Base-by-base conservation (phyloP, 2,113 vertebrate genomes). In the Trematomus loennbergii region DNA sequence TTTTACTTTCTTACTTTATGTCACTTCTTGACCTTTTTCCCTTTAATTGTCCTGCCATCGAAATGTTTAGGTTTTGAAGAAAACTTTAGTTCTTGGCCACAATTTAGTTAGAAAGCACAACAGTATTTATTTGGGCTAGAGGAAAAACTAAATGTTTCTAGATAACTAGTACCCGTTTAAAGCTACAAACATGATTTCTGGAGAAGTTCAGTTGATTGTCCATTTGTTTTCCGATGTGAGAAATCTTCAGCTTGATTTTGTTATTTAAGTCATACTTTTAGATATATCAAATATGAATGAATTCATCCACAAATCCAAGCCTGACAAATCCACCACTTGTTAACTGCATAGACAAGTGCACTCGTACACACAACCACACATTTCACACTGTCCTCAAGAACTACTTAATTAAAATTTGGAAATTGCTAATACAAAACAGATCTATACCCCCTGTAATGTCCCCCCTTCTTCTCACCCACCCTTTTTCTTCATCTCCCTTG, bases 381-480 rank as follows among this genome's bases (percentile, higher is more conserved):
- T 12, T 60, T 25, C 65, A 15, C 52, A 13, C 64, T 52, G 59
- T 68, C 52, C 9, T 72, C 55, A 50, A 71, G 49, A 81, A 73
- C 18, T 1, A 71, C 68, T 86, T 78, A 33, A 85, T 66, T 79
- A 67, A 40, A 60, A 88, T 78, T 75, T 69, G 50, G 50, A 72
- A 85, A 55, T 72, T 66, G 25, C 54, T 65, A 29, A 73, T 78
- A 63, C 45, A 78, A 66, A 82, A 85, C 65, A 57, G 33, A 88
- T 83, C 73, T 70, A 68, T 76, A 58, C 58, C 63, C 10, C 48
- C 75, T 52, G 77, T 40, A 58, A 50, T 71, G 63, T 18, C 59
- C 53, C 50, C 17, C 50, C n/a, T 36, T 58, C 74, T 17, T 61
- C 48, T 78, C 74, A 48, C 49, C 33, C 1, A 3, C 22, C 45